phyloP scores from a whole-genome alignment of 2,797 vertebrate genomes.

The Megaceryle alcyon region DNA sequence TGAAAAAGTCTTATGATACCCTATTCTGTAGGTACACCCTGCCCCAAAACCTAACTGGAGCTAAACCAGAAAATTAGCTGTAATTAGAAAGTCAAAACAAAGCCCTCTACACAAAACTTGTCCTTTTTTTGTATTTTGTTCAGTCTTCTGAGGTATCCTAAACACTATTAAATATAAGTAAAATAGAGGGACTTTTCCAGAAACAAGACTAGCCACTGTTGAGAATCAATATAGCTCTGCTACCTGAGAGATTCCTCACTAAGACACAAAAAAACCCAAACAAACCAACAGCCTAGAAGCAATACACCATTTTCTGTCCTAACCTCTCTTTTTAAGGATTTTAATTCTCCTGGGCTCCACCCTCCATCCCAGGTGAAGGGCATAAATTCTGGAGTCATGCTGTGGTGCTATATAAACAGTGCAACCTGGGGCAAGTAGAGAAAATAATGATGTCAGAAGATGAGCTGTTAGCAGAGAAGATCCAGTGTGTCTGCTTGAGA shows the following conservation, averaged over 20 bases:
- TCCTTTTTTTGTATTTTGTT: too few relatives aligned
- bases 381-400: background rate
- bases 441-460: fast-evolving
- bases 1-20: background rate
- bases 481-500: fast-evolving
- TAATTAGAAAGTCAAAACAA: background rate
- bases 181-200: background rate
- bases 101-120: fast-evolving
- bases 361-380: background rate
- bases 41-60: background rate
- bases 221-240: fast-evolving
- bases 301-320: background rate
- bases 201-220: background rate
- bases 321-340: background rate
- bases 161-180: background rate
- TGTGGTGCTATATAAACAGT: background rate
- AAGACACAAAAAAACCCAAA: too few relatives aligned
- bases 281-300: background rate
- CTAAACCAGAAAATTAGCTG: background rate
- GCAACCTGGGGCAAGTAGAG: fast-evolving
- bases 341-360: background rate
- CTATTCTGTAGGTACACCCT: background rate
- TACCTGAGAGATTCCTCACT: background rate
- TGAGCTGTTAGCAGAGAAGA: background rate
- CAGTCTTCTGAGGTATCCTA: background rate